A percentile compares a stretch with the other conserved stretches of the same genome.
phyloP scores from a whole-genome alignment of 92 coral and sea anemone species.

The Galaxea fascicularis region DNA sequence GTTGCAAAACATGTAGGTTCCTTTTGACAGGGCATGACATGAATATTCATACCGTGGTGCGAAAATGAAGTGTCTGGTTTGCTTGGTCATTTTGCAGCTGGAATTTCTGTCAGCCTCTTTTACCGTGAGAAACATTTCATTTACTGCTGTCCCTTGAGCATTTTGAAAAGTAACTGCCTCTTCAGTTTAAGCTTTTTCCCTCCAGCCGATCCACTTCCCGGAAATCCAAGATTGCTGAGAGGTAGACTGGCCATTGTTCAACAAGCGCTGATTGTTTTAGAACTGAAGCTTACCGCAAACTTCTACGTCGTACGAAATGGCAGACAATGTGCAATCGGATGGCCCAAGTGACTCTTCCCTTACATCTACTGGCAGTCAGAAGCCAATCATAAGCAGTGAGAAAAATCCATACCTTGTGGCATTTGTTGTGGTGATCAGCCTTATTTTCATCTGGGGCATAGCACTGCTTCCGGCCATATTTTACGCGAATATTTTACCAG shows the following conservation, averaged over 20 bases:
- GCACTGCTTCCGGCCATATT: slow-evolving; percentile 70
- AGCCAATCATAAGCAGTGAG: slow-evolving; percentile 7
- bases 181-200: neutral
- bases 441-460: slow-evolving; percentile 67
- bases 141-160: neutral
- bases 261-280: slow-evolving; percentile 4
- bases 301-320: neutral
- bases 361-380: slow-evolving; percentile 14
- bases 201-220: no score
- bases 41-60: neutral
- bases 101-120: neutral
- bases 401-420: slow-evolving; percentile 24
- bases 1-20: neutral
- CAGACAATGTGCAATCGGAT: neutral
- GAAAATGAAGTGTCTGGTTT: neutral
- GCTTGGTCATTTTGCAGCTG: neutral
- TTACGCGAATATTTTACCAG: slow-evolving; percentile 36
- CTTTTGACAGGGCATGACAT: no score
- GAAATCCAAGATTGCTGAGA: no score
- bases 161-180: neutral
- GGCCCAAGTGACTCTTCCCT: slow-evolving; percentile 2
- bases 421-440: slow-evolving; percentile 19
- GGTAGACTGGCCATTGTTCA: neutral
- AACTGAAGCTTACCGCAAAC: neutral
- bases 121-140: neutral